Evolutionary conservation across 2,888 invertebrate genomes (phyloP).

Genomic region (Rhabditophanes sp.): DNA sequence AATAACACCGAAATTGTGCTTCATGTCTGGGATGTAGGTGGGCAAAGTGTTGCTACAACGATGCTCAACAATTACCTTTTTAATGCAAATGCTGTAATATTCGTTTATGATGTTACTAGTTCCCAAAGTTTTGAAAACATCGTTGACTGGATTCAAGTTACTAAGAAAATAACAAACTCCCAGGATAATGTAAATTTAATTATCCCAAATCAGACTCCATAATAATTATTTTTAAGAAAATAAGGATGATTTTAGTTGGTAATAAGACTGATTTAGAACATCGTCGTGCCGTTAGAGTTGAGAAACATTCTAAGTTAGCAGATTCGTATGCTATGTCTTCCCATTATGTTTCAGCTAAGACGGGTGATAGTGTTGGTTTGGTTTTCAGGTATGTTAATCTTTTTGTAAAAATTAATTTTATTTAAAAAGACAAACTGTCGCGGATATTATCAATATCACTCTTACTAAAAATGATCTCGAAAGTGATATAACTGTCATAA

Average conservation of each 20-base stretch:
- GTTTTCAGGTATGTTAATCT: slow-evolving; percentile 32
- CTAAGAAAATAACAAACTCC: slow-evolving; percentile 44
- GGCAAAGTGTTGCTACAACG: slow-evolving; percentile 58
- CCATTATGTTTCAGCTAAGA: slow-evolving; percentile 50
- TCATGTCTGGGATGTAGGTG: slow-evolving; percentile 64
- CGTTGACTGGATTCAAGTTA: slow-evolving; percentile 55
- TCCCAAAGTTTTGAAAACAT: slow-evolving; percentile 63
- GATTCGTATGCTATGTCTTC: slow-evolving; percentile 47
- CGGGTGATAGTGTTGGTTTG: slow-evolving; percentile 49
- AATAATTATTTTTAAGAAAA: slow-evolving; percentile 33
- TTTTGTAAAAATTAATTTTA: slow-evolving; percentile 1
- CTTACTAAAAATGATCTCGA: slow-evolving; percentile 57
- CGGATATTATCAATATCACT: slow-evolving; percentile 56
- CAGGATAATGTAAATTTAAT: slow-evolving; percentile 29
- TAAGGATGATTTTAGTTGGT: slow-evolving; percentile 48
- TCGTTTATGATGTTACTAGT: slow-evolving; percentile 71
- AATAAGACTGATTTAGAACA: slow-evolving; percentile 51
- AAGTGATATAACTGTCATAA: slow-evolving; percentile 55
- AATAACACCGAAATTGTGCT: background rate
- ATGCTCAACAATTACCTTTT: slow-evolving; percentile 58
- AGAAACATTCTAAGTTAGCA: slow-evolving; percentile 48
- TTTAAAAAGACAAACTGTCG: slow-evolving; percentile 51
- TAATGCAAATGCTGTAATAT: slow-evolving; percentile 49
- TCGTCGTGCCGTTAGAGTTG: slow-evolving; percentile 48
- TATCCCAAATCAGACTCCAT: too few species aligned